phyloP scores from a whole-genome alignment of 2,797 vertebrate genomes.

The Anolis apletophallus region DNA sequence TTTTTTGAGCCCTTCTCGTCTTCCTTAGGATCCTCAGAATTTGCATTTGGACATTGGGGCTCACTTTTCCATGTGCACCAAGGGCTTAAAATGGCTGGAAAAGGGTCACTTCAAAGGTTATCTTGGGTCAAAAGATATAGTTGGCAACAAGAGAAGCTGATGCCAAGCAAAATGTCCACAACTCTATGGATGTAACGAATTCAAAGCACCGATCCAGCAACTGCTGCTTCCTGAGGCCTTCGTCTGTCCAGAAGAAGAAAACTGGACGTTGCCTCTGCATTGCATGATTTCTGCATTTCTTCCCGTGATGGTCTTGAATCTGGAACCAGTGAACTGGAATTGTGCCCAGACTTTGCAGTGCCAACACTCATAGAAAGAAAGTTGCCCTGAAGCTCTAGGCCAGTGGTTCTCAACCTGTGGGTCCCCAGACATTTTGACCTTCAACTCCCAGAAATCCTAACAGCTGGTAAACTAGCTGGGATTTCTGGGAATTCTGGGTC shows the following conservation, averaged over 20 bases:
- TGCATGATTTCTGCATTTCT: not conserved
- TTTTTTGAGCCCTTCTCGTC: not conserved
- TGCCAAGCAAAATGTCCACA: not conserved
- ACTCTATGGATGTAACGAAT: not conserved
- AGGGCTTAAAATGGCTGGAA: not conserved
- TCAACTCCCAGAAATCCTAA: too few species aligned
- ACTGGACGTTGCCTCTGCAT: not conserved
- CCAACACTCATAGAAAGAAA: too few species aligned
- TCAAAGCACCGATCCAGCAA: not conserved
- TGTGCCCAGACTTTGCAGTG: too few species aligned
- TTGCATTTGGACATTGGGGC: not conserved
- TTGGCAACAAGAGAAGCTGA: not conserved
- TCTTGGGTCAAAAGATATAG: too few species aligned
- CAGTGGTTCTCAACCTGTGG: too few species aligned
- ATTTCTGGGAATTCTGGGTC: too few species aligned
- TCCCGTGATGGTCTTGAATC: conserved; percentile 29
- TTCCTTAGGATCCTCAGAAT: not conserved
- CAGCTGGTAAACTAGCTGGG: too few species aligned
- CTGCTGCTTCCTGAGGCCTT: not conserved
- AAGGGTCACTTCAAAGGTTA: not conserved
- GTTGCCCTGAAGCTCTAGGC: not conserved
- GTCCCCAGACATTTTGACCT: too few species aligned
- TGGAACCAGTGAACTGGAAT: conserved; percentile 12
- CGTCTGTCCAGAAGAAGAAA: not conserved
- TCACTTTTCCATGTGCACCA: not conserved